phyloP scores from a whole-genome alignment of 2,888 invertebrate species.

The Metalampra italica region DNA sequence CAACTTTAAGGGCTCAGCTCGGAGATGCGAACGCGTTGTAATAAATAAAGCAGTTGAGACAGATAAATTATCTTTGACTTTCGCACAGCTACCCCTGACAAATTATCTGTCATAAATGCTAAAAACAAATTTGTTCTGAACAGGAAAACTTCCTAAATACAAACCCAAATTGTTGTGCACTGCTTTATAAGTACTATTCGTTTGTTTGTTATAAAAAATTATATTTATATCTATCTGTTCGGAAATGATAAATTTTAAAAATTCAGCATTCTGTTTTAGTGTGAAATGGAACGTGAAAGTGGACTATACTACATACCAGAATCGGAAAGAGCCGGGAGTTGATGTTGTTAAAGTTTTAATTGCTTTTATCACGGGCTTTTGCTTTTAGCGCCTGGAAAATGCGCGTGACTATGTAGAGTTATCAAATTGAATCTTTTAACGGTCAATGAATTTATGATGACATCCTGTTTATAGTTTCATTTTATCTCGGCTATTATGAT shows the following conservation, averaged over 20 bases:
- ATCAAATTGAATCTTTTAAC: conserved; percentile 58
- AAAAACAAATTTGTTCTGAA: conserved; percentile 71
- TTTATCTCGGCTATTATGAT: conserved; percentile 2
- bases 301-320: conserved; percentile 39
- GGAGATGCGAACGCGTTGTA: conserved; percentile 68
- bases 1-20: conserved; percentile 69
- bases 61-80: conserved; percentile 78
- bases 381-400: conserved; percentile 58
- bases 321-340: conserved; percentile 51
- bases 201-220: conserved; percentile 21
- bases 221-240: conserved; percentile 4
- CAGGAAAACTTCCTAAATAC: conserved; percentile 64
- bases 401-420: conserved; percentile 51
- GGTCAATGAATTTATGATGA: conserved; percentile 32
- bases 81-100: conserved; percentile 69
- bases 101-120: conserved; percentile 75
- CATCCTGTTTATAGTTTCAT: conserved; percentile 27
- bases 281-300: conserved; percentile 38
- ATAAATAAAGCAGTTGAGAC: conserved; percentile 76
- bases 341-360: conserved; percentile 71
- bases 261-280: conserved; percentile 26
- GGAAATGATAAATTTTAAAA: conserved; percentile 9
- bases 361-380: conserved; percentile 65
- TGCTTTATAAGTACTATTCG: conserved; percentile 35
- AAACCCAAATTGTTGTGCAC: conserved; percentile 48